Evolutionary conservation across 2,888 invertebrate genomes (phyloP).

Genomic region (Andrena bucephala): DNA sequence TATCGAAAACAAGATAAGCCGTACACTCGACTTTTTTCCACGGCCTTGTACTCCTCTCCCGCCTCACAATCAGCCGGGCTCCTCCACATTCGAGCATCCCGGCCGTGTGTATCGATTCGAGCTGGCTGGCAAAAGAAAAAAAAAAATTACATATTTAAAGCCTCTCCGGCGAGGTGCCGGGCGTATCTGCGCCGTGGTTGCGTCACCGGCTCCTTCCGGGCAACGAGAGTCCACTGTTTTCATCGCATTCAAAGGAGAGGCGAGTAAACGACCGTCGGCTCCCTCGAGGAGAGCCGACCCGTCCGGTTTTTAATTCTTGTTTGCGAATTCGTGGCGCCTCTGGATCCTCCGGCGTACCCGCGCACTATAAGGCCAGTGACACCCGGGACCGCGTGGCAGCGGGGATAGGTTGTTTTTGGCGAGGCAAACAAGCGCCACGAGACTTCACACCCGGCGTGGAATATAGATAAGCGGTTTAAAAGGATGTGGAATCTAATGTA

Average conservation of each 20-base stretch:
- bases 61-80: not conserved
- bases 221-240: conserved; percentile 6
- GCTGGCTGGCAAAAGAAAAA: not conserved
- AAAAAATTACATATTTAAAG: conserved; percentile 9
- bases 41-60: not conserved
- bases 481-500: conserved; percentile 25
- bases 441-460: conserved; percentile 31
- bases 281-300: not conserved
- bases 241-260: conserved; percentile 4
- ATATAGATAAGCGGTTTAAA: conserved; percentile 48
- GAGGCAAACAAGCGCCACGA: conserved; percentile 68
- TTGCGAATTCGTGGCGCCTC: conserved; percentile 24
- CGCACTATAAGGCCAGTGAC: conserved; percentile 58
- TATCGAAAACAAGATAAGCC: conserved; percentile 57
- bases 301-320: not conserved
- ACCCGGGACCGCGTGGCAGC: conserved; percentile 29
- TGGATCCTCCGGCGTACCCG: conserved; percentile 1
- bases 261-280: conserved; percentile 13
- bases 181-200: not conserved
- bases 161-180: not conserved
- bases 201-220: conserved; percentile 3
- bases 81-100: not conserved
- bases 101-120: not conserved
- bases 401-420: conserved; percentile 71
- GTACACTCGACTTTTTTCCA: conserved; percentile 6